Evolutionary conservation across 2,797 vertebrate species (phyloP), one percentile per base, ranked within the genome.

Genomic region (Liparis tanakae): DNA sequence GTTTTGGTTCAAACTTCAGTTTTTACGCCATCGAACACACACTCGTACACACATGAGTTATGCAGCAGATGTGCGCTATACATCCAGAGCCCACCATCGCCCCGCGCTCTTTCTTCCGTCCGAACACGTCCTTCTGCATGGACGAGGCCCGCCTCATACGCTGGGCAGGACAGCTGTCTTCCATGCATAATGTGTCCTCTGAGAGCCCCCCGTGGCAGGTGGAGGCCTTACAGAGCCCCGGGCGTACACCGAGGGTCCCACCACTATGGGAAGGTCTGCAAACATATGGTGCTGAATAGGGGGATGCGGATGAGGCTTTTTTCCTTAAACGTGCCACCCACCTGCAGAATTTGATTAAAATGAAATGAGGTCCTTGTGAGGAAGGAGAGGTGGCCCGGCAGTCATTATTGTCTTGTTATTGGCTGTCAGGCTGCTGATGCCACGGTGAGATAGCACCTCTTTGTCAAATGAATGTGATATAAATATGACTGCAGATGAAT

Each of bases 281-380:
- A 88, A 89, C 94, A 93, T 87, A 85, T 90, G 89, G 89, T 71
- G 67, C 88, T 90, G 88, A 92, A 92, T 82, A 82, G 66, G 82
- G 68, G 82, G 44, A 82, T 78, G 79, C 79, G 85, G 82, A 78
- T 41, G 86, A 78, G 72, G 69, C 65, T 91, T 51, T 91, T 81
- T 90, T 80, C 84, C 78, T 83, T 71, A 75, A 79, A 85, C 78
- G 65, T 77, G 70, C 84, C 83, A 83, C 91, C 88, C 79, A 86
- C 81, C 72, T 77, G 77, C 68, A 74, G 74, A 70, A 80, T 81
- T 85, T 80, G 73, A 86, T 87, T 88, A 80, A 86, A 83, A 85
- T 86, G 71, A 67, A 84, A 87, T 67, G 67, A 63, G 77, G 68
- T 74, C 73, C 67, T 78, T 1, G 18, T 62, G 51, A 84, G 33